Evolutionary conservation across 2,888 invertebrate species (phyloP).

Genomic region (Drosophila macrospina): DNA sequence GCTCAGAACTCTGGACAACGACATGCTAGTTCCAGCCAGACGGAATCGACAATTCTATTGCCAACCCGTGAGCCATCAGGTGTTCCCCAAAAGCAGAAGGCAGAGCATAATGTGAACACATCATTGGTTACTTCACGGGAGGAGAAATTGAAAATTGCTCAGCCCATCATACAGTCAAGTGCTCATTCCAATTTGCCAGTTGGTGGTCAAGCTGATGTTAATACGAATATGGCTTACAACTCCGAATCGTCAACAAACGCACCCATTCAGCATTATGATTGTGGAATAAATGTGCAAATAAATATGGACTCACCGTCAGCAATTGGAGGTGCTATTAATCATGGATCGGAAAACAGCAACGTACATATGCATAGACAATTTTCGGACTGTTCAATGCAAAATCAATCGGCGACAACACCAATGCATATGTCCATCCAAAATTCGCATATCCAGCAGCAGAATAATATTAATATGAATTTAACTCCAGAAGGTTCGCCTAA

Average conservation of each 20-base stretch:
- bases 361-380: constrained; percentile 87
- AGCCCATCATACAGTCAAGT: constrained; percentile 45
- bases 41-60: constrained; percentile 54
- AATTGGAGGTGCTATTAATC: constrained; percentile 94
- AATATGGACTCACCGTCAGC: constrained; percentile 95
- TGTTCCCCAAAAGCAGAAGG: constrained; percentile 61
- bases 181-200: constrained; percentile 73
- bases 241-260: constrained; percentile 94
- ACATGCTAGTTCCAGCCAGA: constrained; percentile 50
- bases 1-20: constrained; percentile 59
- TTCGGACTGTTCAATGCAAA: constrained; percentile 90
- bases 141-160: constrained; percentile 65
- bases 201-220: constrained; percentile 64
- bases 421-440: constrained; percentile 87
- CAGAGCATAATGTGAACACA: constrained; percentile 69
- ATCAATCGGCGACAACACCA: constrained; percentile 86
- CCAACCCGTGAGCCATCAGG: constrained; percentile 47
- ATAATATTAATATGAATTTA: constrained; percentile 75
- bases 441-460: constrained; percentile 87
- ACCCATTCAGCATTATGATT: constrained; percentile 90
- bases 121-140: constrained; percentile 56
- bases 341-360: constrained; percentile 89
- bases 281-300: constrained; percentile 93
- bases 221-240: constrained; percentile 88
- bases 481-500: constrained; percentile 84